Evolutionary conservation across 2,113 vertebrate genomes (phyloP).

Genomic region (Grammomys surdaster): DNA sequence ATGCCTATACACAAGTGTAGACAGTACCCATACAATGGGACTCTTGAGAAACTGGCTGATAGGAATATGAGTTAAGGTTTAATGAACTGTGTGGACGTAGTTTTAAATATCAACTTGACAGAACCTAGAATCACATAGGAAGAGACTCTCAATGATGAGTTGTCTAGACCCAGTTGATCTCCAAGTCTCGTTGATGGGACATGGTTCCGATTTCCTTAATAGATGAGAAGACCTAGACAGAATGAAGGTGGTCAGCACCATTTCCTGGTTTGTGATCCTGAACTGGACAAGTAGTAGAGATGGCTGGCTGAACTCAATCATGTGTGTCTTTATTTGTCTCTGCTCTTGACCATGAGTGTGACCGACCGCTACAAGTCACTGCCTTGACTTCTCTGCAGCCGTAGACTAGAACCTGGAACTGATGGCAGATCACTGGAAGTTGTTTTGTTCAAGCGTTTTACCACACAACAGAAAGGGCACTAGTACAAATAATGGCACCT

Average conservation of each 20-base stretch:
- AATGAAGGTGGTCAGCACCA: not conserved
- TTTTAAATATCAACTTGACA: not conserved
- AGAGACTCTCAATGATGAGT: not conserved
- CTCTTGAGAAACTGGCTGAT: not conserved
- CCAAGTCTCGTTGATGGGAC: not conserved
- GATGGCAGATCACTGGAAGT: not conserved
- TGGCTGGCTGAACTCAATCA: too few species aligned
- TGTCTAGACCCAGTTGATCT: not conserved
- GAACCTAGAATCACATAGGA: not conserved
- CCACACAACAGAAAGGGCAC: not conserved
- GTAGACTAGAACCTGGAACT: not conserved
- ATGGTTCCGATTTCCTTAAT: not conserved
- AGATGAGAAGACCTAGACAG: not conserved
- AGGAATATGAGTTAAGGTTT: not conserved
- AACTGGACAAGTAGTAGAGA: too few species aligned
- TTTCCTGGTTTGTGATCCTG: too few species aligned
- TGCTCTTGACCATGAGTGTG: not conserved
- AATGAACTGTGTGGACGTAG: not conserved
- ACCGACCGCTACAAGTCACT: too few species aligned
- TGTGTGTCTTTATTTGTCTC: not conserved
- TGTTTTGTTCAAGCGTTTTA: not conserved
- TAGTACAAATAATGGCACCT: not conserved
- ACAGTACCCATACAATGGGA: not conserved
- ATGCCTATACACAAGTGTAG: not conserved
- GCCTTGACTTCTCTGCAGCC: not conserved